Base-by-base conservation (phyloP, 1,140 invertebrate species). In the Anagrus nilaparvatae region DNA sequence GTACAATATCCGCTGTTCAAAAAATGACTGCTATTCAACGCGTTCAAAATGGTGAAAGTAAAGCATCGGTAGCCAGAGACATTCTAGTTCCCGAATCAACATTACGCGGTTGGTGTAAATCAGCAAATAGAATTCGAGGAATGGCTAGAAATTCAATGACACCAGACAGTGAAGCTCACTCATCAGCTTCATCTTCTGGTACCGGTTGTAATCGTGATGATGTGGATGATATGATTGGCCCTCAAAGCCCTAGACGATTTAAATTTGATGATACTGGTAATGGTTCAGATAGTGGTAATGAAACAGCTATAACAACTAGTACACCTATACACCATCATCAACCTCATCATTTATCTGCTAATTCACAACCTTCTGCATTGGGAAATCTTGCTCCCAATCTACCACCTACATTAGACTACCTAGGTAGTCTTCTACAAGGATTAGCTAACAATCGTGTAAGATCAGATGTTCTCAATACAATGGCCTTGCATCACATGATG, bases 61-160 rank as follows among this genome's bases (percentile, higher is more conserved):
- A 88, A 51, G 84, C 84, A 0, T 83, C 83, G 0, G 84, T 88
- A 0, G 84, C 84, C 0, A 63, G 84, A 0, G 81, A 86, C 47
- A 84, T 87, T 53, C 82, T 82, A 0, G 82, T 88, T 1, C 84
- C 84, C 0, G 84, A 88, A 58, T 86, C 82, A 0, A 88, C 84
- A 0, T 61, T 88, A 2, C 69, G 84, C 0, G 84, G 84, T 14
- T 88, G 84, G 84, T 88, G 84, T 63, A 88, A 88, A 55, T 82
- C 84, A 48, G 81, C 85, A 53, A 76, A 81, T 44, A 87, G 86
- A 52, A 72, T 87, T 2, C 72, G 78, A 2, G 78, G 76, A 33
- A 78, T 83, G 71, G 78, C 78, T 1, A 67, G 76, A 9, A 75
- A 79, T 43, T 79, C 78, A 4, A 73, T 55, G 27, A 65, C 74